Conservation (phyloP, 1,140 invertebrate species). For the Oryctes rhinoceros region DNA sequence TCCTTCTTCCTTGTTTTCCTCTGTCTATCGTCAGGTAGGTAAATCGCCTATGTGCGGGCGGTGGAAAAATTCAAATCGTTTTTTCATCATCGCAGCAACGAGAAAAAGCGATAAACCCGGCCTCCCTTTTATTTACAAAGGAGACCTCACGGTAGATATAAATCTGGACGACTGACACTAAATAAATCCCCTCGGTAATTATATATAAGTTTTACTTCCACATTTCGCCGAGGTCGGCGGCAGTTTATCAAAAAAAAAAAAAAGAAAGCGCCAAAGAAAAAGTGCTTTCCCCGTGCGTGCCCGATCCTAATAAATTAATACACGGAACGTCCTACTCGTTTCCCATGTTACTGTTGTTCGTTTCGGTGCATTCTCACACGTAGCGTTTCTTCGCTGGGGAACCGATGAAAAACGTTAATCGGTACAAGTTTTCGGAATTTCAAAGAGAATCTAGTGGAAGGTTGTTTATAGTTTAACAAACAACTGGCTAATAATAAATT, state of each 20-base stretch:
- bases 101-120: constrained; percentile 24
- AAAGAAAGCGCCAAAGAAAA: constrained; percentile 21
- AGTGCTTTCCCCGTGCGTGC: constrained; percentile 17
- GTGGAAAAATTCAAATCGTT: constrained; percentile 16
- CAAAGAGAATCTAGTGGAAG: no score
- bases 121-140: constrained; percentile 24
- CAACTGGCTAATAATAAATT: no score
- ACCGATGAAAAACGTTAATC: not conserved
- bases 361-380: constrained; percentile 18
- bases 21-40: not conserved
- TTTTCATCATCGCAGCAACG: not conserved
- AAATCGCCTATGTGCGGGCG: not conserved
- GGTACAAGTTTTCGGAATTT: not conserved
- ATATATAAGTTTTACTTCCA: constrained; percentile 37
- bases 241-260: constrained; percentile 30
- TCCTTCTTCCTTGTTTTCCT: not conserved
- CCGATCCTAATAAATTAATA: constrained; percentile 33
- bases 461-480: no score
- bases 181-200: constrained; percentile 29
- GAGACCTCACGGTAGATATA: constrained; percentile 12
- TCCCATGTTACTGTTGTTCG: constrained; percentile 17
- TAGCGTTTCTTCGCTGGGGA: not conserved
- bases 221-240: constrained; percentile 25
- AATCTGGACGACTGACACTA: constrained; percentile 32
- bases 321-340: constrained; percentile 12